Base-by-base conservation (phyloP, 2,113 vertebrate species). In the Nannobrachium achirus region DNA sequence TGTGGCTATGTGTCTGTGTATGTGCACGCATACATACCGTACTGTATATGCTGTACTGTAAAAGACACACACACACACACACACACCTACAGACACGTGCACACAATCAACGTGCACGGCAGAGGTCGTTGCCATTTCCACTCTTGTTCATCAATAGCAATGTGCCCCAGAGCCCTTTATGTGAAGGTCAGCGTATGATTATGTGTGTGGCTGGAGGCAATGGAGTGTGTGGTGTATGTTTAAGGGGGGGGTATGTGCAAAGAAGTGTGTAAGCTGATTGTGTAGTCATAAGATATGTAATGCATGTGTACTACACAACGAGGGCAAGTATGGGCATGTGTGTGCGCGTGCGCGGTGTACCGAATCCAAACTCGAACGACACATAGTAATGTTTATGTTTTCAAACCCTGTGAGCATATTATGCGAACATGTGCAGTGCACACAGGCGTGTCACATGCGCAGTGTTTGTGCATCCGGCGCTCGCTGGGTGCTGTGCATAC, bases 111-210 rank as follows among this genome's bases (percentile, higher is more conserved):
- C 18, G 15, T 9, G 62, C 13, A 40, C 48, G 46, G 66, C 57
- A 39, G 79, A 78, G 82, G 79, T 83, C 80, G 74, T 14, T 58
- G 65, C 69, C 63, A 57, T 63, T 80, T 72, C 64, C 44, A 71
- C 51, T 57, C 10, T 48, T 73, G 67, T 66, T 85, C 65, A 75
- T 82, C 72, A 81, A 79, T 53, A 74, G 61, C 14, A 16, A 78
- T 77, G 67, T 72, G 55, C 69, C 83, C 75, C 44, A 19, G 69
- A 84, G 80, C 81, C n/a, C 79, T 81, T 75, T 73, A 85, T 73
- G 33, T 76, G 79, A 88, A 86, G 82, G 86, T 90, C 89, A 83
- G 19, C 8, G 69, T 76, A 69, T 74, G 71, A 76, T 81, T 64
- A 84, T 69, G 73, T 78, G 72, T 55, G 44, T 67, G 9, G 53